These are phyloP conservation scores for Drosophila grimshawi DNA, from an alignment of 1,140 invertebrate genomes.

Conservation along the genomic window DNA sequence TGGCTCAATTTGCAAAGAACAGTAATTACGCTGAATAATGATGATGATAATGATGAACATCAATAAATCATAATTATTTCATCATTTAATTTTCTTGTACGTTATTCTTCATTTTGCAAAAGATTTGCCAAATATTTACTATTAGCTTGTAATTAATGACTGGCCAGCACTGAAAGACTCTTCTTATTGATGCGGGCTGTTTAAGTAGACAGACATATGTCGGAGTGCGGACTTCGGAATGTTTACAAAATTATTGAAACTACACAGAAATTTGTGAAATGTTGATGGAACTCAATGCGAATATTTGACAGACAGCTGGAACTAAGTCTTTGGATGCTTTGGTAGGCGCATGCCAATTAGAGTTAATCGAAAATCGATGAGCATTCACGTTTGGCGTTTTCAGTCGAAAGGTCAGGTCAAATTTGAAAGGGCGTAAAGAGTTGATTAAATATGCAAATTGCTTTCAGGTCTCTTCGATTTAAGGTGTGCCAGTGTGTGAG, in stretches of 20 bases:
- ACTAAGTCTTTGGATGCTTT: neutral
- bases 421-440: conserved; percentile 4
- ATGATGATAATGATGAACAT: neutral
- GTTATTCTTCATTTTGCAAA: conserved; percentile 14
- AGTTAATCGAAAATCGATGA: conserved; percentile 70
- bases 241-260: neutral
- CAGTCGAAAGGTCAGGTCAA: conserved; percentile 46
- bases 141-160: conserved; percentile 73
- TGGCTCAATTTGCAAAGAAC: neutral
- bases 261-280: conserved; percentile 7
- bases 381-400: conserved; percentile 10
- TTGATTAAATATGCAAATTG: conserved; percentile 65
- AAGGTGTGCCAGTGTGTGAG: conserved; percentile 25
- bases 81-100: neutral
- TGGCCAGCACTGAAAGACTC: conserved; percentile 36
- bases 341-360: conserved; percentile 56
- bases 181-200: neutral
- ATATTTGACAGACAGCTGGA: conserved; percentile 18
- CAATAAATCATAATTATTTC: conserved; percentile 17
- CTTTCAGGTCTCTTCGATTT: conserved; percentile 8
- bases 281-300: neutral
- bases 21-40: conserved; percentile 1
- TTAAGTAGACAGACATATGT: neutral
- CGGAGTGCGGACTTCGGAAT: neutral
- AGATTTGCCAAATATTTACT: conserved; percentile 43